Conservation (phyloP, 2,797 vertebrate species). For the Atherinosoma microstoma region DNA sequence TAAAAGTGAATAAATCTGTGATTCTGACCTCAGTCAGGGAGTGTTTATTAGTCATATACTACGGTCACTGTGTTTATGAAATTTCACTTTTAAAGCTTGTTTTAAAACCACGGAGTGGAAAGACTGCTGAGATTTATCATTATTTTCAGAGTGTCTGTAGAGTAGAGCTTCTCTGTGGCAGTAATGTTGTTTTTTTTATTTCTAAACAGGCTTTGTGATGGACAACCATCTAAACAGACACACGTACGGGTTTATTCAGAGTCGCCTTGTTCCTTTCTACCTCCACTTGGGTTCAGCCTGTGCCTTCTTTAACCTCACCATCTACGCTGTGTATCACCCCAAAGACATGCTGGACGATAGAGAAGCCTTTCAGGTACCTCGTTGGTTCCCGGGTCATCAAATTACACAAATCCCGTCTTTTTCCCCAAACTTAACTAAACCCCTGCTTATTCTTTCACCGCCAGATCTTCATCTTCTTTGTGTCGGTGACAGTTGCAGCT, state of each 20-base stretch:
- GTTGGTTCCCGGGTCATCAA: background rate
- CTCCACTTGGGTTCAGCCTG: slow-evolving; percentile 86
- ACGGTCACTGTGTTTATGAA: too few relatives aligned
- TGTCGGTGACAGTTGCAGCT: slow-evolving; percentile 83
- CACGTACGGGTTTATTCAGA: slow-evolving; percentile 86
- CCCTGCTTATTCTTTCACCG: background rate
- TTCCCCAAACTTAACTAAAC: background rate
- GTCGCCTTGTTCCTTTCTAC: slow-evolving; percentile 88
- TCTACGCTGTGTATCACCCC: slow-evolving; percentile 85
- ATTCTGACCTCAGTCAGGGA: too few relatives aligned
- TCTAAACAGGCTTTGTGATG: slow-evolving; percentile 85
- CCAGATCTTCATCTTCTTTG: slow-evolving; percentile 85
- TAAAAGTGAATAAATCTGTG: too few relatives aligned
- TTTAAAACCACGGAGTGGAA: too few relatives aligned
- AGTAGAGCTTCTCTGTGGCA: too few relatives aligned
- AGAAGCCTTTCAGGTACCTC: slow-evolving; percentile 82
- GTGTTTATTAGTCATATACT: too few relatives aligned
- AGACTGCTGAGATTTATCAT: too few relatives aligned
- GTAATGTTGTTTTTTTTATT: slow-evolving; percentile 12
- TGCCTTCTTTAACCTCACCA: slow-evolving; percentile 87
- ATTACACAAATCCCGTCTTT: background rate
- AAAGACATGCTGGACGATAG: slow-evolving; percentile 80
- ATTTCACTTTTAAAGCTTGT: too few relatives aligned
- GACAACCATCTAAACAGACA: slow-evolving; percentile 86
- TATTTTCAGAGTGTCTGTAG: too few relatives aligned